Evolutionary conservation across 2,888 invertebrate genomes (phyloP).

Genomic region (Luperina nickerlii): DNA sequence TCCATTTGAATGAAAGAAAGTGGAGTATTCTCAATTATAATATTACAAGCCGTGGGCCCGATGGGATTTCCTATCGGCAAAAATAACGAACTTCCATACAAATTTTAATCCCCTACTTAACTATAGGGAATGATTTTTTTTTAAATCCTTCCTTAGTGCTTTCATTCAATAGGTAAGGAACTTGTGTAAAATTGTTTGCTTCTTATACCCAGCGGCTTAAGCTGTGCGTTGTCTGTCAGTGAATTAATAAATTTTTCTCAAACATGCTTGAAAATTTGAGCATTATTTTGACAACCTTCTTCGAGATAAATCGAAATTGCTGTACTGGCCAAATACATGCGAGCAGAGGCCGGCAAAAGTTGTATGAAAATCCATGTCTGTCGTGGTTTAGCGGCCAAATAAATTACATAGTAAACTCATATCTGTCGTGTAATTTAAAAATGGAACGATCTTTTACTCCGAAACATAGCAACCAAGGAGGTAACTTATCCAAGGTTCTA

Average conservation of each 20-base stretch:
- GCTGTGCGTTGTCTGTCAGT: background rate
- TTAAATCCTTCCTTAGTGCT: background rate
- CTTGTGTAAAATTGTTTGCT: background rate
- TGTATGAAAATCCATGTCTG: too few species aligned
- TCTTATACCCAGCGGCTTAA: background rate
- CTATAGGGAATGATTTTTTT: background rate
- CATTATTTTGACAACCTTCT: too few species aligned
- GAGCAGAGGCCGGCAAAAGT: too few species aligned
- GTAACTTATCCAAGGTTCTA: too few species aligned
- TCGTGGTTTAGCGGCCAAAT: too few species aligned
- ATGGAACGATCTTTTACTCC: too few species aligned
- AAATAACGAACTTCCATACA: background rate
- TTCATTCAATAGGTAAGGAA: background rate
- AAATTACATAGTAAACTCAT: too few species aligned
- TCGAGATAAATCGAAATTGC: too few species aligned
- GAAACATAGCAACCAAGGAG: too few species aligned
- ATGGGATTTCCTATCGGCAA: background rate
- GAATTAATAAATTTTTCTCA: background rate
- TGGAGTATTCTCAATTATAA: background rate
- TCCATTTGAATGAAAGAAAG: background rate
- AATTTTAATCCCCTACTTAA: background rate
- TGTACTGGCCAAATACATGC: too few species aligned
- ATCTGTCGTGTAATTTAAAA: too few species aligned
- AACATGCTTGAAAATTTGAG: too few species aligned
- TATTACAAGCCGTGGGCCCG: background rate